A percentile compares a stretch with the other conserved stretches of the same genome.
phyloP scores from a whole-genome alignment of 1,140 invertebrate species.

The Melitaea cinxia region DNA sequence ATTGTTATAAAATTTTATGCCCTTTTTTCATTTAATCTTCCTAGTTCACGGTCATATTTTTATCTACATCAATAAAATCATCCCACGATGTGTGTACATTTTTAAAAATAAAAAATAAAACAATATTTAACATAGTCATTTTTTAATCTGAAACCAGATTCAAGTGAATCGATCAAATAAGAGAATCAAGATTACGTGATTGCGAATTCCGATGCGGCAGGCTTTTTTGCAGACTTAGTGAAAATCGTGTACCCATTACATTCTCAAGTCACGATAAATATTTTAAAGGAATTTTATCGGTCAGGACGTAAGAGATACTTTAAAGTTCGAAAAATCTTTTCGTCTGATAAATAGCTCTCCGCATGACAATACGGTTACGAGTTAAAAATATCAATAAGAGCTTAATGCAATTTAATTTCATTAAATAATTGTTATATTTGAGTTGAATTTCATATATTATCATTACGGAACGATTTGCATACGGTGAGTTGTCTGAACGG shows the following conservation, averaged over 20 bases:
- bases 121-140: constrained; percentile 1
- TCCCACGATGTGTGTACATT: no score
- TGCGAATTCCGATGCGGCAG: constrained; percentile 24
- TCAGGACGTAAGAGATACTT: constrained; percentile 17
- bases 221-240: constrained; percentile 32
- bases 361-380: constrained; percentile 13
- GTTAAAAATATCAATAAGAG: background rate
- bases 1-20: no score
- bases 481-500: background rate
- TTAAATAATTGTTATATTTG: no score
- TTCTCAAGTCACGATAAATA: constrained; percentile 34
- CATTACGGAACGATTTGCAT: background rate
- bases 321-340: constrained; percentile 20
- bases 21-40: no score
- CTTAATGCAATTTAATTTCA: background rate
- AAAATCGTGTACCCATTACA: constrained; percentile 37
- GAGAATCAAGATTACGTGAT: constrained; percentile 35
- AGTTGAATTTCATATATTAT: no score
- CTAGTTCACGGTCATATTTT: no score
- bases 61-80: no score
- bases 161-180: constrained; percentile 32
- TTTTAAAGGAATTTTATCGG: constrained; percentile 34
- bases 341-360: constrained; percentile 17
- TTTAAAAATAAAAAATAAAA: background rate
- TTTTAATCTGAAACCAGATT: constrained; percentile 25